Conservation (phyloP, 1,140 invertebrate species). For the Drosophila nigrodunni region DNA sequence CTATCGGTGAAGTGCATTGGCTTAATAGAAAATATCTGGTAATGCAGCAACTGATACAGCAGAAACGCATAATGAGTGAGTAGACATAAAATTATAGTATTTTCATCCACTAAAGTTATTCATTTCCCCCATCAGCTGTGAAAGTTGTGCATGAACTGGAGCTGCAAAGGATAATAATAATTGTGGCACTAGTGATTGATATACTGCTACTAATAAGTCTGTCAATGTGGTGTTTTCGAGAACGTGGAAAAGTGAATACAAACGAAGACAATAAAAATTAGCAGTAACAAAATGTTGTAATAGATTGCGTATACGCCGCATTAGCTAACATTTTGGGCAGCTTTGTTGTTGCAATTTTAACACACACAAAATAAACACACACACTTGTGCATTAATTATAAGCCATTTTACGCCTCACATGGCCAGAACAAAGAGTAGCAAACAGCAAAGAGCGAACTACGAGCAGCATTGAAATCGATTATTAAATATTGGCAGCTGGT, state of each 20-base stretch:
- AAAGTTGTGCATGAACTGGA: not conserved
- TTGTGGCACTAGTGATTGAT: conserved; percentile 3
- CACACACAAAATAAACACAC: not conserved
- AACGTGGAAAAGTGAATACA: not conserved
- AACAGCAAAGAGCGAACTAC: not conserved
- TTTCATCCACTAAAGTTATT: not conserved
- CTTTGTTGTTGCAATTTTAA: conserved; percentile 12
- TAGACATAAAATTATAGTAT: not conserved
- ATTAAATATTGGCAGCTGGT: conserved; percentile 69
- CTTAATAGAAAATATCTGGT: not conserved
- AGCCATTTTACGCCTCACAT: conserved; percentile 46
- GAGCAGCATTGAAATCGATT: conserved; percentile 37
- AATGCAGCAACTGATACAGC: not conserved
- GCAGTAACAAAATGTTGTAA: not conserved
- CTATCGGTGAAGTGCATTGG: not conserved
- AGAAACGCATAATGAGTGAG: conserved; percentile 4
- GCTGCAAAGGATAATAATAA: conserved; percentile 3
- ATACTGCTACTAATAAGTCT: not conserved
- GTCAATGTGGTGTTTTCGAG: not conserved
- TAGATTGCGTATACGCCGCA: conserved; percentile 13
- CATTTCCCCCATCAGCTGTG: not conserved
- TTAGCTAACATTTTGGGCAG: conserved; percentile 11
- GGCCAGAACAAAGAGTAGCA: conserved; percentile 2
- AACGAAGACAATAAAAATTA: not conserved
- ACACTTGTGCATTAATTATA: conserved; percentile 64